Conservation (phyloP, 1,140 invertebrate genomes). For the Diachasma alloeum region DNA sequence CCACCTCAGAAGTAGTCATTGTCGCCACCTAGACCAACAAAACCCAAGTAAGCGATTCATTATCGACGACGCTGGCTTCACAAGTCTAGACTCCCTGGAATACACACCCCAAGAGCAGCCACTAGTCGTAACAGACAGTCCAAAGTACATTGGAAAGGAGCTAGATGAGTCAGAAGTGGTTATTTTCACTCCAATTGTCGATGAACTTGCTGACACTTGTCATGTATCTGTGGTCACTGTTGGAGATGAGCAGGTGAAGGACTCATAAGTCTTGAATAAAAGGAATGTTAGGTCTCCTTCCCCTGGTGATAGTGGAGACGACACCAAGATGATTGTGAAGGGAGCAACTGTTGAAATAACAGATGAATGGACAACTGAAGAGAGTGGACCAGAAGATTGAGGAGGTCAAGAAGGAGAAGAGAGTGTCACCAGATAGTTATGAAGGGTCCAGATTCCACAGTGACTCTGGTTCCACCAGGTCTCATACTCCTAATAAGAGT, state of each 20-base stretch:
- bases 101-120: conserved; percentile 68
- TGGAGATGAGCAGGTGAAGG: conserved; percentile 77
- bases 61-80: conserved; percentile 77
- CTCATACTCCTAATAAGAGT: conserved; percentile 63
- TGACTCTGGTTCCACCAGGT: conserved; percentile 68
- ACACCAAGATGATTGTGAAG: conserved; percentile 51
- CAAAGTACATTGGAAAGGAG: conserved; percentile 66
- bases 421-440: conserved; percentile 58
- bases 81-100: conserved; percentile 77
- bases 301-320: conserved; percentile 53
- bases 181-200: conserved; percentile 73
- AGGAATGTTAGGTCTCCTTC: conserved; percentile 48
- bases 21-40: conserved; percentile 79
- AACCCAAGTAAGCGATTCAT: conserved; percentile 72
- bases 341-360: conserved; percentile 55
- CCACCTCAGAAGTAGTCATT: conserved; percentile 75
- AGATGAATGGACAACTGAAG: conserved; percentile 53
- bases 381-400: conserved; percentile 15
- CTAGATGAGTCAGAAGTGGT: conserved; percentile 84
- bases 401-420: conserved; percentile 46
- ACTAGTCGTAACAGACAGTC: conserved; percentile 53
- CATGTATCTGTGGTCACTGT: conserved; percentile 91
- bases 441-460: conserved; percentile 64
- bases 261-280: conserved; percentile 64
- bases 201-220: conserved; percentile 73